These are phyloP conservation scores for Leptinotarsa juncta DNA, from an alignment of 2,888 invertebrate genomes.

Conservation along the genomic window DNA sequence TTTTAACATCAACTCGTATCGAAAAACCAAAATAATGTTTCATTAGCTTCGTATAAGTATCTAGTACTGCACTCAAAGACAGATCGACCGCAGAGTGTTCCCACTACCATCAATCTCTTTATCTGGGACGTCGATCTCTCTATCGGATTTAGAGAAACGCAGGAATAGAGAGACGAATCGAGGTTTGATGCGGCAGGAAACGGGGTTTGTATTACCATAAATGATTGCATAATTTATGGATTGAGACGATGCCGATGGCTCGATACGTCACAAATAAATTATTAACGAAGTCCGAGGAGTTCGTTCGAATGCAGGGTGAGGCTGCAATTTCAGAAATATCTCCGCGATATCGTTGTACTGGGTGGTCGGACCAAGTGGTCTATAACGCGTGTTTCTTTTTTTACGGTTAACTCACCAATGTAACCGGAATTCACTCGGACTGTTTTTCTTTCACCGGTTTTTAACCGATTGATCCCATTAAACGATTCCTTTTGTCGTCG, in stretches of 20 bases:
- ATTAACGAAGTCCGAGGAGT: conserved; percentile 35
- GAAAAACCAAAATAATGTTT: background rate
- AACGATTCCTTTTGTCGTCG: too few relatives aligned
- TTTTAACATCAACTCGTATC: too few relatives aligned
- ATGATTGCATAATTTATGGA: conserved; percentile 51
- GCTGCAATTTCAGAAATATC: background rate
- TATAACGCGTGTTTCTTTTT: background rate
- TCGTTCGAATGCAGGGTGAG: background rate
- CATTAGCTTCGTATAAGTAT: background rate
- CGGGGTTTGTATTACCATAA: conserved; percentile 37
- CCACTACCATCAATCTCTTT: conserved; percentile 8
- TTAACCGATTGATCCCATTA: too few relatives aligned
- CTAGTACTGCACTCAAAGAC: background rate
- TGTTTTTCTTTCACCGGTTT: too few relatives aligned
- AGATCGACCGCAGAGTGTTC: background rate
- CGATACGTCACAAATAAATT: conserved; percentile 49
- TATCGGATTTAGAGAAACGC: conserved; percentile 12
- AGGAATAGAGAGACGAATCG: conserved; percentile 16
- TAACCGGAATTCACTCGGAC: too few relatives aligned
- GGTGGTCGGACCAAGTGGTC: background rate
- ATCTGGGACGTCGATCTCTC: conserved; percentile 13
- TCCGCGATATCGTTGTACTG: background rate
- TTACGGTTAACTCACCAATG: background rate
- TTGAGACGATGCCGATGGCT: conserved; percentile 41
- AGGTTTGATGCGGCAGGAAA: conserved; percentile 17